A percentile compares a stretch with the other conserved stretches of the same genome.
Evolutionary conservation across 2,113 vertebrate genomes (phyloP).

Genomic region (Neoarius graeffei): DNA sequence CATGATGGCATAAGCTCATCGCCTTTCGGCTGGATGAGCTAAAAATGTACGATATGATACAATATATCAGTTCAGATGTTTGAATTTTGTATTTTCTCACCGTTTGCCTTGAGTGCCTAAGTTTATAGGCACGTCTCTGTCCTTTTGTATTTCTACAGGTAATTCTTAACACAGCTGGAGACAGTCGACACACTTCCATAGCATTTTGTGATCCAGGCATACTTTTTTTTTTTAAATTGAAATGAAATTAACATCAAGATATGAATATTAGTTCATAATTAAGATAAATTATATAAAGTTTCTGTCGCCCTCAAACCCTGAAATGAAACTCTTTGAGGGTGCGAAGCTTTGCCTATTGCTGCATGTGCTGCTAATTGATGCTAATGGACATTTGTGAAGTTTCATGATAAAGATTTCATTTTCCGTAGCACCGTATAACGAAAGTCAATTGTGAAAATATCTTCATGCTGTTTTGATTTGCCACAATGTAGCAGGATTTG

Average conservation of each 20-base stretch:
- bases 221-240: background rate
- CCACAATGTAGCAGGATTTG: background rate
- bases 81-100: background rate
- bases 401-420: constrained; percentile 38
- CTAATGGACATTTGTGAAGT: constrained; percentile 53
- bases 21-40: no score
- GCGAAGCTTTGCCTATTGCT: constrained; percentile 44
- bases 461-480: background rate
- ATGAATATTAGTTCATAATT: constrained; percentile 58
- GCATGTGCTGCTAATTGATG: constrained; percentile 55
- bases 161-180: background rate
- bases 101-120: background rate
- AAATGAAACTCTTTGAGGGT: constrained; percentile 51
- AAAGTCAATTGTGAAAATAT: background rate
- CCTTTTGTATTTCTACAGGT: background rate
- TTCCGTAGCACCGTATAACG: constrained; percentile 23
- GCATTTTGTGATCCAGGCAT: background rate
- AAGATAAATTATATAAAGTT: constrained; percentile 54
- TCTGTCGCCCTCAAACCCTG: background rate
- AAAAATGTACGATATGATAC: background rate
- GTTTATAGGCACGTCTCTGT: background rate
- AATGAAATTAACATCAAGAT: constrained; percentile 2
- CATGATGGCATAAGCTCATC: no score
- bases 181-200: background rate
- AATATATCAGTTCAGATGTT: background rate